These are phyloP conservation scores for Cettia cetti DNA, from an alignment of 2,113 vertebrate species.

Conservation along the genomic window DNA sequence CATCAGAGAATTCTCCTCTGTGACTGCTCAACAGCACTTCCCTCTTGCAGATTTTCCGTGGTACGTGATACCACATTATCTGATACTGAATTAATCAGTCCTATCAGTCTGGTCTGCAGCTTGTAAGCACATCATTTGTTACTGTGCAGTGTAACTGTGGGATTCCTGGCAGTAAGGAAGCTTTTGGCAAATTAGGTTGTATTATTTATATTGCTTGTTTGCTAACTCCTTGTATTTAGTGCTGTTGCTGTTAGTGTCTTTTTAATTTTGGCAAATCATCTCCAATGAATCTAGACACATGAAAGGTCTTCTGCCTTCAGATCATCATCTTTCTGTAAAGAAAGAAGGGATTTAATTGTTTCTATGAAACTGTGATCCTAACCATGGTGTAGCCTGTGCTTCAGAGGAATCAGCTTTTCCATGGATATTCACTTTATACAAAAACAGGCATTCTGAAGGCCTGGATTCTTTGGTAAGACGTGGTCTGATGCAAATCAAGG, in stretches of 20 bases:
- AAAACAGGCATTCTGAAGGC: not conserved
- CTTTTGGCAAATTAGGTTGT: not conserved
- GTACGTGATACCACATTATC: rapidly evolving
- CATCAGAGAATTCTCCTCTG: not conserved
- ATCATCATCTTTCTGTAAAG: not conserved
- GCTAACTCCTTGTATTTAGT: not conserved
- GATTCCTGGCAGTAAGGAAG: not conserved
- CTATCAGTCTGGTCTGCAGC: not conserved
- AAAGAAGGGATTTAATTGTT: not conserved
- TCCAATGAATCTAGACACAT: not conserved
- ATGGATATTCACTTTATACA: not conserved
- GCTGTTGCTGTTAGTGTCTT: not conserved
- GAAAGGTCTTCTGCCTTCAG: not conserved
- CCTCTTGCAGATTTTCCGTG: not conserved
- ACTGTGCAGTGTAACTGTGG: not conserved
- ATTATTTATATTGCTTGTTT: not conserved
- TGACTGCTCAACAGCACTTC: not conserved
- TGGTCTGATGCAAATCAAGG: not conserved
- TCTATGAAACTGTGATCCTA: not conserved
- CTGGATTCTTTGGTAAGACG: rapidly evolving
- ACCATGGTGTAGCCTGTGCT: not conserved
- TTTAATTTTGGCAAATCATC: not conserved
- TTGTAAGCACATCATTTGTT: not conserved
- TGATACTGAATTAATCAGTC: not conserved
- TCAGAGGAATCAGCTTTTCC: not conserved